These are phyloP conservation scores for Emesis russula DNA, from an alignment of 2,888 invertebrate species.

Conservation along the genomic window DNA sequence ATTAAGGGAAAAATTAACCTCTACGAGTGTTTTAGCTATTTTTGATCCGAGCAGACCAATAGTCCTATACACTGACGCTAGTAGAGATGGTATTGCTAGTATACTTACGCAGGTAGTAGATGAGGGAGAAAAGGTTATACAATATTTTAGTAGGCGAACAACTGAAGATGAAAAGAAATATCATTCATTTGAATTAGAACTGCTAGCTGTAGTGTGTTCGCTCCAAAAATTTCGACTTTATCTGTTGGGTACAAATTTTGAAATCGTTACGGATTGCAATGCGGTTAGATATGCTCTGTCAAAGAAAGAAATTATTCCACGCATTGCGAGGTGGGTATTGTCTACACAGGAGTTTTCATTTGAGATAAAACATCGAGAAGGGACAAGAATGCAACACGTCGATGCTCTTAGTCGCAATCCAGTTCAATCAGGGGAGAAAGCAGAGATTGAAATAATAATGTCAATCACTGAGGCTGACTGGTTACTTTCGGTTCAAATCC, in stretches of 20 bases:
- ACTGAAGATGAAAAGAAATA: neutral
- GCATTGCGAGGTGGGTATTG: constrained; percentile 1
- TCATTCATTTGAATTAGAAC: constrained; percentile 17
- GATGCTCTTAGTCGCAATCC: constrained; percentile 27
- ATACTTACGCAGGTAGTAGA: neutral
- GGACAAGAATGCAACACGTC: constrained; percentile 86
- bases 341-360: constrained; percentile 31
- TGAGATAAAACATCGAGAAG: constrained; percentile 28
- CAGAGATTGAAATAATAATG: constrained; percentile 33
- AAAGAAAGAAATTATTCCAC: constrained; percentile 19
- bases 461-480: constrained; percentile 68
- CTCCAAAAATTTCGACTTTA: constrained; percentile 21
- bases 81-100: neutral
- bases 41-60: neutral
- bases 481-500: constrained; percentile 79
- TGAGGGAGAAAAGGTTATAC: neutral
- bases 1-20: constrained; percentile 10
- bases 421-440: constrained; percentile 21
- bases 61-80: neutral
- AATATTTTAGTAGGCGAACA: constrained; percentile 6
- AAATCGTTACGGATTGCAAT: constrained; percentile 22
- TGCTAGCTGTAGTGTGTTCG: neutral
- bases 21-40: neutral
- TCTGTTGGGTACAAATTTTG: neutral
- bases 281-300: neutral